Evolutionary conservation across 2,888 invertebrate genomes (phyloP).

Genomic region (Drosophila testacea): DNA sequence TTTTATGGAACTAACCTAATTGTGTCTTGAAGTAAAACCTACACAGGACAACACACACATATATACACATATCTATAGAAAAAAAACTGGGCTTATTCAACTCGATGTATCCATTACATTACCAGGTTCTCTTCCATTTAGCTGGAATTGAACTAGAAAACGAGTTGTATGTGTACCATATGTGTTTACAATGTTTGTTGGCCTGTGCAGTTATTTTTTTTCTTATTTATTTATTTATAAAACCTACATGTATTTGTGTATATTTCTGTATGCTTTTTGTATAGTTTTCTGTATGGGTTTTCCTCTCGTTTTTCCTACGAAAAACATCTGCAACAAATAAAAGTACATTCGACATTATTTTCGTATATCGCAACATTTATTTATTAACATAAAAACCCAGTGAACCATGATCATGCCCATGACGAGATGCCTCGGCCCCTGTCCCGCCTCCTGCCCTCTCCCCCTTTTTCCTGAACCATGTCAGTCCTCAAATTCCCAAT

Average conservation of each 20-base stretch:
- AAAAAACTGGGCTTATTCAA: constrained; percentile 28
- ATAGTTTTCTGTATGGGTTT: constrained; percentile 8
- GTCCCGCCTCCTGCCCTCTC: background rate
- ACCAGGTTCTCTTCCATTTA: constrained; percentile 66
- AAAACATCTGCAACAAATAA: constrained; percentile 19
- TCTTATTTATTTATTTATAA: constrained; percentile 47
- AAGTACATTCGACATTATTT: constrained; percentile 14
- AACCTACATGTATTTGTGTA: constrained; percentile 9
- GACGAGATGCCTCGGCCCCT: constrained; percentile 15
- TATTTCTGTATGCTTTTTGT: constrained; percentile 8
- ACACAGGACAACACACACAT: constrained; percentile 32
- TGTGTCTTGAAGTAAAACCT: constrained; percentile 64
- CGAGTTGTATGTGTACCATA: constrained; percentile 45
- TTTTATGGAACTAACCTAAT: constrained; percentile 60
- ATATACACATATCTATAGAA: background rate
- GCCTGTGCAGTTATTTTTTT: constrained; percentile 25
- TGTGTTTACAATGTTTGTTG: constrained; percentile 43
- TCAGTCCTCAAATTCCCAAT: constrained; percentile 29
- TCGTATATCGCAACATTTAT: constrained; percentile 62
- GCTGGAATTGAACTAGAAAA: constrained; percentile 78
- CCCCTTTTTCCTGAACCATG: background rate
- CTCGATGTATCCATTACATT: constrained; percentile 67
- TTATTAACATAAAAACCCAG: constrained; percentile 82
- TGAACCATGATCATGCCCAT: constrained; percentile 73
- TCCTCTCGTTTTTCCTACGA: constrained; percentile 12